Percentiles rank a stretch among this genome's conserved stretches.
These are phyloP conservation scores for Grammomys surdaster DNA, from an alignment of 2,113 vertebrate genomes.

Conservation along the genomic window DNA sequence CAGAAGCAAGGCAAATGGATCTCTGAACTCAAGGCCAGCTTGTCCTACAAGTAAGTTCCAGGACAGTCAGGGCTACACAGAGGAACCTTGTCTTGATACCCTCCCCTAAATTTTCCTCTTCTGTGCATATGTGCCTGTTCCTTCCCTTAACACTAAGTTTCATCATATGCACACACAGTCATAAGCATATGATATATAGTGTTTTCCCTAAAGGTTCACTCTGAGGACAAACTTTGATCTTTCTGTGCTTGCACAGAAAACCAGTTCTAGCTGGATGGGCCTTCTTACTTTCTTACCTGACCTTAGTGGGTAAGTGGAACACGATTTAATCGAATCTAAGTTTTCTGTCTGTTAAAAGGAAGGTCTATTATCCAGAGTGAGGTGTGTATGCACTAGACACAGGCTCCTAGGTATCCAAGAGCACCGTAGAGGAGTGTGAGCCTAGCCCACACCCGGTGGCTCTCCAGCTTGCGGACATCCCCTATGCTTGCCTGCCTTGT, in stretches of 20 bases:
- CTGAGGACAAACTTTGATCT: not conserved
- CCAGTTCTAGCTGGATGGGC: not conserved
- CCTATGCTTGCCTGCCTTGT: not conserved
- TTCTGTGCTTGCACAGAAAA: not conserved
- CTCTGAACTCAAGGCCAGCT: not conserved
- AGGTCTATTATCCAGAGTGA: not conserved
- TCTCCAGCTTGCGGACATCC: not conserved
- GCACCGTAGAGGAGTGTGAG: not conserved
- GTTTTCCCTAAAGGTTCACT: not conserved
- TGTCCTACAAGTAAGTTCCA: not conserved
- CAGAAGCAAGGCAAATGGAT: not conserved
- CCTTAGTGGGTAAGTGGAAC: not conserved
- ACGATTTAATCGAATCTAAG: not conserved
- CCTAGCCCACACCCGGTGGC: not conserved
- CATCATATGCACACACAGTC: not conserved
- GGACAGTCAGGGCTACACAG: not conserved
- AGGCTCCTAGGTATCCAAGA: not conserved
- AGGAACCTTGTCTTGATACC: not conserved
- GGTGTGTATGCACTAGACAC: not conserved
- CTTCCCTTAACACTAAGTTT: not conserved
- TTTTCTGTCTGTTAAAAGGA: not conserved
- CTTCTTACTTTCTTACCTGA: not conserved
- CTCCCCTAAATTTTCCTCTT: not conserved
- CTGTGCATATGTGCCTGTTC: not conserved
- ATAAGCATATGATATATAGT: not conserved